A percentile compares a stretch with the other conserved stretches of the same genome.
These are phyloP conservation scores for Podotricha telesiphe DNA, from an alignment of 2,888 invertebrate species.

Conservation along the genomic window DNA sequence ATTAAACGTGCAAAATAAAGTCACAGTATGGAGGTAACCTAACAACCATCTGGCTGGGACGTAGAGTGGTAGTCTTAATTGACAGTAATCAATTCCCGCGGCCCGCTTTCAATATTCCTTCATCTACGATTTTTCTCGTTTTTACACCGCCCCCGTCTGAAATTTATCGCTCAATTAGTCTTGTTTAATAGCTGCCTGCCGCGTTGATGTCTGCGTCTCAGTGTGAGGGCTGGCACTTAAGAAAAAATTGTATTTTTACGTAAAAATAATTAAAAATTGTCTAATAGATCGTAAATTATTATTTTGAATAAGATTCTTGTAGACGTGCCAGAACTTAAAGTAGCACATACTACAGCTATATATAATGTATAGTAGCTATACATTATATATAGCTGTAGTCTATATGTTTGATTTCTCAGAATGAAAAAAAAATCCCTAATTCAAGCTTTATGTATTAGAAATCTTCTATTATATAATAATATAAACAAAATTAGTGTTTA, in stretches of 20 bases:
- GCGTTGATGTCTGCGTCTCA: constrained; percentile 82
- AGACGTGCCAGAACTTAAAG: not conserved
- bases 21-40: constrained; percentile 18
- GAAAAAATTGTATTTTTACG: constrained; percentile 1
- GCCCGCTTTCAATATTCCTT: constrained; percentile 82
- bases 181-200: constrained; percentile 84
- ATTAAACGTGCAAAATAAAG: not conserved
- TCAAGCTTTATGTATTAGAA: no score
- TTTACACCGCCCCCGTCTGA: constrained; percentile 79
- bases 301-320: not conserved
- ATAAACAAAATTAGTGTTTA: no score
- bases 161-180: constrained; percentile 85
- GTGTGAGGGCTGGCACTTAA: constrained; percentile 66
- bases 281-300: not conserved
- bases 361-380: no score
- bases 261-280: not conserved
- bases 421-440: no score
- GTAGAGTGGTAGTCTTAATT: constrained; percentile 74
- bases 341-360: no score
- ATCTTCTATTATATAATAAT: no score
- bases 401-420: no score
- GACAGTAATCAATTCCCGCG: constrained; percentile 81
- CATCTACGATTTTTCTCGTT: constrained; percentile 75
- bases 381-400: not conserved
- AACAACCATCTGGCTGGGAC: constrained; percentile 68